These are phyloP conservation scores for Lobophora halterata DNA, from an alignment of 2,888 invertebrate genomes.

Conservation along the genomic window DNA sequence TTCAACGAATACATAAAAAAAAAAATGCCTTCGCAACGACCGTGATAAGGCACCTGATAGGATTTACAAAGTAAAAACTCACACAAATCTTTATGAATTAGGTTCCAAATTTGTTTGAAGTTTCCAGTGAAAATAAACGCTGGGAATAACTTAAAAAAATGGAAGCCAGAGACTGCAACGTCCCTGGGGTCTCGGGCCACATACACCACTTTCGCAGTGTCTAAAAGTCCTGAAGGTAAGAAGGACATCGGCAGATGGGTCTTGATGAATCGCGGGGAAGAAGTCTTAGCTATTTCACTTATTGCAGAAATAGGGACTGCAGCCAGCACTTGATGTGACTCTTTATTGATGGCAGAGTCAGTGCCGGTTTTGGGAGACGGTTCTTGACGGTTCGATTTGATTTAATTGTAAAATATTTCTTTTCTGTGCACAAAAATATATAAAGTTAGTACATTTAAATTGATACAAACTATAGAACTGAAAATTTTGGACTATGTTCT, in stretches of 20 bases:
- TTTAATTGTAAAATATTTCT: slow-evolving; percentile 20
- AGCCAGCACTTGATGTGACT: slow-evolving; percentile 1
- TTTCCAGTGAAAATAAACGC: slow-evolving; percentile 80
- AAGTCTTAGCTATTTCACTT: slow-evolving; percentile 26
- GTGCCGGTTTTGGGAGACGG: not conserved
- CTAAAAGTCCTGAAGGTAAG: slow-evolving; percentile 79
- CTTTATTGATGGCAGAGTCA: not conserved
- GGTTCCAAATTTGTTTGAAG: slow-evolving; percentile 83
- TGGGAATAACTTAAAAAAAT: slow-evolving; percentile 82
- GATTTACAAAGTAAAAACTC: too few relatives aligned
- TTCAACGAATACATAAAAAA: too few relatives aligned
- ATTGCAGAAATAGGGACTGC: slow-evolving; percentile 16
- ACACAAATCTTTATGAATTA: slow-evolving; percentile 82
- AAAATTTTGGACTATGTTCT: not conserved
- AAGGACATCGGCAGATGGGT: slow-evolving; percentile 86
- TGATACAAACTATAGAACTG: too few relatives aligned
- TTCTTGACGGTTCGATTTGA: slow-evolving; percentile 4
- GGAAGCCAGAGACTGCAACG: slow-evolving; percentile 87
- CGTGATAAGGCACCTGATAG: too few relatives aligned
- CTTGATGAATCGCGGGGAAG: slow-evolving; percentile 53
- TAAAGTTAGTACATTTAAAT: slow-evolving; percentile 9
- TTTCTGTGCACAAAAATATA: slow-evolving; percentile 8
- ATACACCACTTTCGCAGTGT: slow-evolving; percentile 82
- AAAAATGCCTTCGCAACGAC: too few relatives aligned
- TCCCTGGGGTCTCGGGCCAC: slow-evolving; percentile 90